These are phyloP conservation scores for Drosophila trapezifrons DNA, from an alignment of 1,140 invertebrate species.

Conservation along the genomic window DNA sequence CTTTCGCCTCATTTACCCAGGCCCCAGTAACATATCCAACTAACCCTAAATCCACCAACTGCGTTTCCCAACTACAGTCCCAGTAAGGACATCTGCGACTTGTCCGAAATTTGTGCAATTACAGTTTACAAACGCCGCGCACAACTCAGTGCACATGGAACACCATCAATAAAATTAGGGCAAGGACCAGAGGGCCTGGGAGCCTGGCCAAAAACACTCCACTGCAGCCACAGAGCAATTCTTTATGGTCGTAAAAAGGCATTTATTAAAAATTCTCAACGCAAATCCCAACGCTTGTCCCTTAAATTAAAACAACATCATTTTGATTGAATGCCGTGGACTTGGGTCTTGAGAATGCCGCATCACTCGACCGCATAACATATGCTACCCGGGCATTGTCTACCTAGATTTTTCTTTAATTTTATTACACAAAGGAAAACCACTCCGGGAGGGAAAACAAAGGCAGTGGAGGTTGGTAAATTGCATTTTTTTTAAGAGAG, in stretches of 20 bases:
- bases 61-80: conserved; percentile 5
- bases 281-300: conserved; percentile 64
- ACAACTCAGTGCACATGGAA: conserved; percentile 77
- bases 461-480: conserved; percentile 60
- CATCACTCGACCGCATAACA: conserved; percentile 65
- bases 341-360: conserved; percentile 32
- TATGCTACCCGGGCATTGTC: conserved; percentile 60
- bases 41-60: conserved; percentile 16
- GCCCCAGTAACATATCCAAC: conserved; percentile 15
- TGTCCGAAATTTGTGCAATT: conserved; percentile 62
- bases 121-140: conserved; percentile 70
- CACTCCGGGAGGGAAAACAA: conserved; percentile 62
- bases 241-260: conserved; percentile 67
- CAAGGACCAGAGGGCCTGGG: conserved; percentile 48
- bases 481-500: conserved; percentile 55
- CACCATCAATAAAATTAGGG: conserved; percentile 80
- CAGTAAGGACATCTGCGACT: conserved; percentile 38
- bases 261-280: conserved; percentile 82
- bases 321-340: conserved; percentile 72
- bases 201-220: conserved; percentile 5
- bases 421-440: conserved; percentile 66
- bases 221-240: conserved; percentile 46
- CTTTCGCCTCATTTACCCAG: conserved; percentile 14
- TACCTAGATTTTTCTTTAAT: conserved; percentile 73
- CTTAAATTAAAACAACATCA: conserved; percentile 80